Base-by-base conservation (phyloP, 2,888 invertebrate genomes). In the Muscina levida region DNA sequence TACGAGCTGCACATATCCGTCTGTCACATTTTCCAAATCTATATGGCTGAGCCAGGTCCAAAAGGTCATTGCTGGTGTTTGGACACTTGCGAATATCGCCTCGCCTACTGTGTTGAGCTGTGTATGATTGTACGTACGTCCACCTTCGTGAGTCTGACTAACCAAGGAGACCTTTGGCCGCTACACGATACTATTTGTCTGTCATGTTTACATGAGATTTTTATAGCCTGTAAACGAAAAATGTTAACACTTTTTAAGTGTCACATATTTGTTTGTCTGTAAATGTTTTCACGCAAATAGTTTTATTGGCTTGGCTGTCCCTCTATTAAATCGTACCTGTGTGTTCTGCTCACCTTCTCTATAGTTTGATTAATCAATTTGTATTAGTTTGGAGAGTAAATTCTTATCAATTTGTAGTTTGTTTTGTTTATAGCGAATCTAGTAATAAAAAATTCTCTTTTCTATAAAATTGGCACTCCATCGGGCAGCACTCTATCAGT, bases 41-140 rank as follows among this genome's bases (percentile, higher is more conserved):
- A n/a, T n/a, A n/a, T n/a, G n/a, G n/a, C n/a, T 53, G 24, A 2
- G 24, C 44, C 17, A 66, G 37, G 77, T 77, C 59, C 67, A 77
- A 67, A 77, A 59, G 57, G 15, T 62, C 17, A 53, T 53, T 53
- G 22, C 3, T 57, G 37, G 6, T 31, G 11, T 11, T 37, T n/a
- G 24, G 24, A 59, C 11, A 3, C 11, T 39, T 10, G 31, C 39
- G 42, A 62, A 19, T 22, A 19, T 42, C 11, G 26, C 13, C 22
- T 13, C 24, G 53, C 24, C 24, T 24, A 8, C 15, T 44, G 13
- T 44, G 44, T 11, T n/a, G n/a, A n/a, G n/a, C n/a, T n/a, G n/a
- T 31, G 31, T 31, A 8, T 31, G 31, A 31, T 3, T 3, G 31
- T 8, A 31, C n/a, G n/a, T n/a, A n/a, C n/a, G n/a, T n/a, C n/a